Evolutionary conservation across 2,797 vertebrate species (phyloP), one percentile per base, ranked within the genome.

Genomic region (Pampus argenteus): DNA sequence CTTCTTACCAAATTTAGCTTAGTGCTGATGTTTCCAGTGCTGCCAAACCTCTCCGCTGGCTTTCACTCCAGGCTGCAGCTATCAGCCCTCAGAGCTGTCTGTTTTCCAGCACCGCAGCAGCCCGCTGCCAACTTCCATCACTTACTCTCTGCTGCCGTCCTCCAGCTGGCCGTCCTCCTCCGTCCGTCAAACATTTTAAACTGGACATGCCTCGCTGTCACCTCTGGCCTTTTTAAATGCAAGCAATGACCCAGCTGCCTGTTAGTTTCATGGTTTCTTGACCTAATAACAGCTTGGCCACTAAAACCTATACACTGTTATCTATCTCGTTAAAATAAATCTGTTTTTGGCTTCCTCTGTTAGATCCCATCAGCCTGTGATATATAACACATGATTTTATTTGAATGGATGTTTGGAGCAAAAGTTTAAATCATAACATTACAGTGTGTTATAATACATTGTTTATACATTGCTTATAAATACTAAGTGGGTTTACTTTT

Each of bases 51-150:
- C 38, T 29, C 51, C 23, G 31, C 72, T 26, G 64, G 57, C 57
- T 51, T 14, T 20, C 20, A 4, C 60, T 31, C 9, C 63, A 23
- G 51, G 38, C 67, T 52, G 66, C 73, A 65, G 45, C 47, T 2
- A 28, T 58, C 59, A 38, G 52, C 52, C 23, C 18, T 58, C 65
- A 50, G 72, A 49, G 50, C 45, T 61, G 48, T 17, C 67, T 22
- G 49, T 42, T 55, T 22, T 36, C 62, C 49, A 50, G 67, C 55
- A 15, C 25, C 0, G 17, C 1, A n/a, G 13, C 4, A 4, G 3
- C 18, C 34, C 4, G 56, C 75, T 61, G 63, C 63, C 75, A 57
- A 57, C 36, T 23, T 61, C 25, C 67, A 66, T 40, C 55, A 9
- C 48, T 62, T 13, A 36, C 15, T 20, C 36, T 52, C 17, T 0